Conservation (phyloP, 2,113 vertebrate genomes). For the Oryzias melastigma region DNA sequence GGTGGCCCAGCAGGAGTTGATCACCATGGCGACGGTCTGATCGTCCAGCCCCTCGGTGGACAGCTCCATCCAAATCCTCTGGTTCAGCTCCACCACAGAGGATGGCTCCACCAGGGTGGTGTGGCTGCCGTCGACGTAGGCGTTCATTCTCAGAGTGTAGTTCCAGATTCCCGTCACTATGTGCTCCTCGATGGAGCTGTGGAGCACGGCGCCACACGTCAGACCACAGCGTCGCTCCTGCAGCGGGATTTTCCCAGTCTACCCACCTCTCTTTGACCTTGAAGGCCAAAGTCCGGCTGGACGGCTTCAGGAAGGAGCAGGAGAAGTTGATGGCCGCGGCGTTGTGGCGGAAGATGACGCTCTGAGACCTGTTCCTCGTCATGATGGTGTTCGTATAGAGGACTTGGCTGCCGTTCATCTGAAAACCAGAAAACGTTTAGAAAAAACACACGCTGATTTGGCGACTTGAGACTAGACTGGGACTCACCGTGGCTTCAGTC, state of each 20-base stretch:
- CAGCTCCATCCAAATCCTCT: conserved; percentile 33
- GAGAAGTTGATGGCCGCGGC: conserved; percentile 29
- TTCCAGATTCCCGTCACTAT: conserved; percentile 14
- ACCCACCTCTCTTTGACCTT: conserved; percentile 26
- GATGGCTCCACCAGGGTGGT: background rate
- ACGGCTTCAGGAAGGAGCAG: conserved; percentile 15
- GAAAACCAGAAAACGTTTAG: background rate
- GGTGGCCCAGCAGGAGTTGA: conserved; percentile 35
- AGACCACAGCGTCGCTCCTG: background rate
- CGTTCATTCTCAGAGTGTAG: conserved; percentile 31
- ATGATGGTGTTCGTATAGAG: conserved; percentile 33
- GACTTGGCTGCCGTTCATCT: conserved; percentile 14
- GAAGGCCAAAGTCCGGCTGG: background rate
- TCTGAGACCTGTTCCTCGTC: background rate
- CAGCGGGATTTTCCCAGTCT: background rate
- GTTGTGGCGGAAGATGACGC: conserved; percentile 7
- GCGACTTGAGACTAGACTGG: too few relatives aligned
- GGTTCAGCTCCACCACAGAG: background rate
- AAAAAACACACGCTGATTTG: too few relatives aligned
- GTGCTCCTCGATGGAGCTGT: conserved; percentile 18
- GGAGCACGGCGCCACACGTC: background rate
- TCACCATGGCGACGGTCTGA: background rate
- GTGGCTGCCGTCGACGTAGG: background rate
- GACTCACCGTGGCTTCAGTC: conserved; percentile 14
- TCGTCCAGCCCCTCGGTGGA: conserved; percentile 7